Conservation (phyloP, 1,140 invertebrate genomes). For the Papilio machaon region DNA sequence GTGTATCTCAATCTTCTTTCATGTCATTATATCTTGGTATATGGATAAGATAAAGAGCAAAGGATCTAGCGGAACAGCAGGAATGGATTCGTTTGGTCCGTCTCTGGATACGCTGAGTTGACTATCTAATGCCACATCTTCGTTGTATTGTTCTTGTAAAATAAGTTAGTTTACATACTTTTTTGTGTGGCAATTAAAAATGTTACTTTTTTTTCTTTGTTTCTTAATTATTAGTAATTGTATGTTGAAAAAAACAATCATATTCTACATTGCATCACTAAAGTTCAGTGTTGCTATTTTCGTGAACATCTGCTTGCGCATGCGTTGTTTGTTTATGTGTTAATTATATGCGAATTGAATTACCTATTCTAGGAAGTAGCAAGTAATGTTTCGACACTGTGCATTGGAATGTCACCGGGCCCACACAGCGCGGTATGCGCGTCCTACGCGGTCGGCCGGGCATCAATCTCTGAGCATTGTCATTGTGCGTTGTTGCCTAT, state of each 20-base stretch:
- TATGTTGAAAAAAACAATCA: too few relatives aligned
- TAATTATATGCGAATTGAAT: conserved; percentile 15
- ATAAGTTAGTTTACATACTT: too few relatives aligned
- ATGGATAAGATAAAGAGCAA: background rate
- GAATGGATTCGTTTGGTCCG: background rate
- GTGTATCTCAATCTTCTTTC: too few relatives aligned
- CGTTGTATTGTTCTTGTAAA: too few relatives aligned
- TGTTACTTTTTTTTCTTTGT: too few relatives aligned
- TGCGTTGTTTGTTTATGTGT: background rate
- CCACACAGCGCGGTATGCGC: conserved; percentile 68
- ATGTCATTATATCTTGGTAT: background rate
- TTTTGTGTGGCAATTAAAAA: too few relatives aligned
- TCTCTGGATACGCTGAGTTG: background rate
- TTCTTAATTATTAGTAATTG: too few relatives aligned
- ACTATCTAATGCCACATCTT: too few relatives aligned
- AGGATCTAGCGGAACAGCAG: background rate
- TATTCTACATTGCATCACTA: too few relatives aligned
- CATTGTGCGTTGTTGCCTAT: conserved; percentile 49
- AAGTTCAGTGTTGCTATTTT: too few relatives aligned
- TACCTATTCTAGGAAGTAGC: conserved; percentile 45
- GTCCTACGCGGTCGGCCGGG: conserved; percentile 59
- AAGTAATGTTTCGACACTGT: conserved; percentile 56
- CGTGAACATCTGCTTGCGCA: too few relatives aligned
- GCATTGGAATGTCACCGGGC: conserved; percentile 62
- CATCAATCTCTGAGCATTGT: conserved; percentile 63